Evolutionary conservation across 2,797 vertebrate species (phyloP).

Genomic region (Oryzias dopingdopingensis): DNA sequence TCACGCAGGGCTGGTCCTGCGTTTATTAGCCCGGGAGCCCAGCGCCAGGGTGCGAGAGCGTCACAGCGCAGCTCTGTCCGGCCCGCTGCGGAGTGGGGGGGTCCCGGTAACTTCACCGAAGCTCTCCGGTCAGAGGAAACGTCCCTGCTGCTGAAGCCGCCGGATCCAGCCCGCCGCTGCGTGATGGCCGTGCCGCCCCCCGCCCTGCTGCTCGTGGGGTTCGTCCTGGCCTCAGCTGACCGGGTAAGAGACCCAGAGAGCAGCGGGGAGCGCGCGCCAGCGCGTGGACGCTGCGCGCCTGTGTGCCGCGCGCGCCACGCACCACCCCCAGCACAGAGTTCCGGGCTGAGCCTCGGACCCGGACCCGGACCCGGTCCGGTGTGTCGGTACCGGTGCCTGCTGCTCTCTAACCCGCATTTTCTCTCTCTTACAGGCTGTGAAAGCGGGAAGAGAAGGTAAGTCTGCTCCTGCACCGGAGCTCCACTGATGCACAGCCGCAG

Average conservation of each 20-base stretch:
- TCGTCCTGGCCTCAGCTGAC: conserved; percentile 80
- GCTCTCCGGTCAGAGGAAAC: conserved; percentile 34
- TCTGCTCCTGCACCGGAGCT: conserved; percentile 4
- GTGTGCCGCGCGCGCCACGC: conserved; percentile 38
- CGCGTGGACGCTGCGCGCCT: conserved; percentile 32
- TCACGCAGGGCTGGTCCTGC: conserved; percentile 76
- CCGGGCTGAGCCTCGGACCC: too few species aligned
- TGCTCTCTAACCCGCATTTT: conserved; percentile 26
- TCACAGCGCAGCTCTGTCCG: conserved; percentile 71
- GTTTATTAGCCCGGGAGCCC: conserved; percentile 74
- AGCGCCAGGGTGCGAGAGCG: conserved; percentile 64
- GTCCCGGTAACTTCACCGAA: conserved; percentile 49
- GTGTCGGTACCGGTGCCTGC: too few species aligned
- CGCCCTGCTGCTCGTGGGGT: conserved; percentile 78
- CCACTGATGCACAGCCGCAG: too few species aligned
- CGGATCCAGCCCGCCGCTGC: conserved; percentile 13
- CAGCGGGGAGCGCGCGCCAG: too few species aligned
- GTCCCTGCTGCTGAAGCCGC: too few species aligned
- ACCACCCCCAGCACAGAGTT: too few species aligned
- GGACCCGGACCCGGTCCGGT: too few species aligned
- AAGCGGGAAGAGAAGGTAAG: conserved; percentile 87
- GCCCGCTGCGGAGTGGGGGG: conserved; percentile 60
- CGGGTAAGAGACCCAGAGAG: conserved; percentile 77
- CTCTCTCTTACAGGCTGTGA: conserved; percentile 80
- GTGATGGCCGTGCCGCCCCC: conserved; percentile 89